A percentile compares a stretch with the other conserved stretches of the same genome.
phyloP scores from a whole-genome alignment of 2,113 vertebrate species.

The Lethenteron reissneri region DNA sequence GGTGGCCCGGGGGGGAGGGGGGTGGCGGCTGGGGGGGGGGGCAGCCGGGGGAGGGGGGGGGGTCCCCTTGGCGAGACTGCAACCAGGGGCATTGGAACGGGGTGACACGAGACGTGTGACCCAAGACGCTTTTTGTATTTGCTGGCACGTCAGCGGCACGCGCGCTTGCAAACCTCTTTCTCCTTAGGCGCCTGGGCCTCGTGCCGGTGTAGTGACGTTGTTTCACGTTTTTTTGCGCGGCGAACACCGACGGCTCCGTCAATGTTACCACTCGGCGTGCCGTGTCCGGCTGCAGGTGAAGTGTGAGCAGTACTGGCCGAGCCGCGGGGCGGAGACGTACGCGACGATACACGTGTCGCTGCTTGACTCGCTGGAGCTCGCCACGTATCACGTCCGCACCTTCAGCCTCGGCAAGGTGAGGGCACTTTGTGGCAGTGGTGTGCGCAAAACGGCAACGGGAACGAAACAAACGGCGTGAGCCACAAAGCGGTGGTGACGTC shows the following conservation, averaged over 20 bases:
- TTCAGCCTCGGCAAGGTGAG: constrained; percentile 70
- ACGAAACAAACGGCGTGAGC: accelerated
- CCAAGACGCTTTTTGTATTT: background rate
- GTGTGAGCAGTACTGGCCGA: constrained; percentile 91
- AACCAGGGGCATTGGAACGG: background rate
- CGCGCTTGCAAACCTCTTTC: too few species aligned
- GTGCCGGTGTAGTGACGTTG: too few species aligned
- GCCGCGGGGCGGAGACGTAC: constrained; percentile 63
- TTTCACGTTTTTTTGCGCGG: too few species aligned
- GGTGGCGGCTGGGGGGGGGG: background rate
- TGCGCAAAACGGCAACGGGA: accelerated
- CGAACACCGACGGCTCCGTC: too few species aligned
- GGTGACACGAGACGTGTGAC: background rate
- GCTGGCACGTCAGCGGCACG: background rate
- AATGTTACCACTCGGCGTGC: too few species aligned
- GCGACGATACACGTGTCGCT: constrained; percentile 76
- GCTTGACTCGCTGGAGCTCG: constrained; percentile 66
- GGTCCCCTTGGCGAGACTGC: background rate
- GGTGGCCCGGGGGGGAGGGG: background rate
- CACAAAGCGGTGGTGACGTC: too few species aligned
- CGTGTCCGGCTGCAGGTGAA: constrained; percentile 36
- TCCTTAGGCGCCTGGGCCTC: too few species aligned
- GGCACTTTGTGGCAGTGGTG: background rate
- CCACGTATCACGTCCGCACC: constrained; percentile 62
- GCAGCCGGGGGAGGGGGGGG: background rate